Conservation (phyloP, 2,113 vertebrate genomes). For the Oxyura jamaicensis region DNA sequence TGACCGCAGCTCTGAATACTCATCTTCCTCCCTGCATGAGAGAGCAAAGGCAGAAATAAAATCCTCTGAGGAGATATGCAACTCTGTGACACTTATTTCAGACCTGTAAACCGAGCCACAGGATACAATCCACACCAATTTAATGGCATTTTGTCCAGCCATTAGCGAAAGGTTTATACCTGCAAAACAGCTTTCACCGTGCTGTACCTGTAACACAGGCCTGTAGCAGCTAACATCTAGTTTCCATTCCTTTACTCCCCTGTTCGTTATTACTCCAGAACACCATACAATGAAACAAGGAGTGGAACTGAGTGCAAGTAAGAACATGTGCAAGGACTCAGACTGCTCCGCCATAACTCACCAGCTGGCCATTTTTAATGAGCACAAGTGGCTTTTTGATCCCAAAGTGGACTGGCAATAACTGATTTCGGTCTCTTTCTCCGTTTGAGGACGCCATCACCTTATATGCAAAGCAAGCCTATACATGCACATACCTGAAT, state of each 20-base stretch:
- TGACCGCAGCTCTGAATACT: slow-evolving; percentile 85
- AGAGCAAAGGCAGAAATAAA: slow-evolving; percentile 14
- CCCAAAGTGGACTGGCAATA: neutral
- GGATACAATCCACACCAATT: neutral
- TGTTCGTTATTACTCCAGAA: neutral
- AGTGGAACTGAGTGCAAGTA: neutral
- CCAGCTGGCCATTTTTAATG: neutral
- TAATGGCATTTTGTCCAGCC: neutral
- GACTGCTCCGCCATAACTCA: neutral
- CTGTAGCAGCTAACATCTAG: neutral
- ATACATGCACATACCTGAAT: neutral
- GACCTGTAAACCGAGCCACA: neutral
- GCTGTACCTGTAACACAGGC: fast-evolving
- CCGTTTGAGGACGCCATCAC: neutral
- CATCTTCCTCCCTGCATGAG: slow-evolving; percentile 85
- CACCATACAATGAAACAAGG: neutral
- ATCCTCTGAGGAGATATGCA: neutral
- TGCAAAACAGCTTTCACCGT: neutral
- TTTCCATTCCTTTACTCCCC: neutral
- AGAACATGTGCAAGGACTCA: neutral
- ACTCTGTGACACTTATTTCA: neutral
- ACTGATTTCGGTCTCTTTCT: neutral
- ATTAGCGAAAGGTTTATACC: neutral
- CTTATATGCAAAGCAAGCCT: neutral
- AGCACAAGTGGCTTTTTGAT: neutral